These are phyloP conservation scores for Premnoplex brunnescens DNA, from an alignment of 2,797 vertebrate genomes.

Conservation along the genomic window DNA sequence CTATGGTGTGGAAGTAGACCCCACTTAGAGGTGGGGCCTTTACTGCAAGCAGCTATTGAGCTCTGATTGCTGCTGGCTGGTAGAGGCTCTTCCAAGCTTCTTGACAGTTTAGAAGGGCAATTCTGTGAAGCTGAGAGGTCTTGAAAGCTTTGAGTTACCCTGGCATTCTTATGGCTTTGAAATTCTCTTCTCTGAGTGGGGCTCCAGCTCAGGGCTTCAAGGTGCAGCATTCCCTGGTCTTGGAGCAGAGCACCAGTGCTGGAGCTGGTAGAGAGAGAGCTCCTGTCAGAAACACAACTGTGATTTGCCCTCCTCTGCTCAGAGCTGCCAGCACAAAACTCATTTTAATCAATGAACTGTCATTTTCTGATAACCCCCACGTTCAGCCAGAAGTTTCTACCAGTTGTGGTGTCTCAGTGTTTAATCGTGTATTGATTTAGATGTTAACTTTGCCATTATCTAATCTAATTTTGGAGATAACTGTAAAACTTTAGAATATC, in stretches of 20 bases:
- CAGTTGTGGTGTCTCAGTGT: not conserved
- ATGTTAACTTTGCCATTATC: not conserved
- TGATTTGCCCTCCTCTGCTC: not conserved
- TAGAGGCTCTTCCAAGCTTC: not conserved
- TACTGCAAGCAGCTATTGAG: not conserved
- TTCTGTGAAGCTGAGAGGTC: not conserved
- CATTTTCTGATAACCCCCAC: not conserved
- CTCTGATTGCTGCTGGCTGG: not conserved
- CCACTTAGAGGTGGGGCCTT: not conserved
- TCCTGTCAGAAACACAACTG: not conserved
- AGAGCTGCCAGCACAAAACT: not conserved
- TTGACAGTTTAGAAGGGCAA: not conserved
- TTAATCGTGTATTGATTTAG: not conserved
- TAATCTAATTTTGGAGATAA: not conserved
- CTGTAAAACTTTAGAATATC: not conserved
- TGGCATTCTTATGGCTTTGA: not conserved
- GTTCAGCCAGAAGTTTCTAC: not conserved
- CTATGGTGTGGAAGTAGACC: not conserved
- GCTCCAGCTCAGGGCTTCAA: not conserved
- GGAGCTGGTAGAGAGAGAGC: not conserved
- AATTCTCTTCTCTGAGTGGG: not conserved
- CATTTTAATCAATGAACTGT: not conserved
- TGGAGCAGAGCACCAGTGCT: not conserved
- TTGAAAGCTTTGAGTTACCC: not conserved
- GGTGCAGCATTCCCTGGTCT: not conserved